Evolutionary conservation across 2,113 vertebrate genomes (phyloP), one percentile per base, ranked within the genome.

Genomic region (Pseudorhombus dupliciocellatus): DNA sequence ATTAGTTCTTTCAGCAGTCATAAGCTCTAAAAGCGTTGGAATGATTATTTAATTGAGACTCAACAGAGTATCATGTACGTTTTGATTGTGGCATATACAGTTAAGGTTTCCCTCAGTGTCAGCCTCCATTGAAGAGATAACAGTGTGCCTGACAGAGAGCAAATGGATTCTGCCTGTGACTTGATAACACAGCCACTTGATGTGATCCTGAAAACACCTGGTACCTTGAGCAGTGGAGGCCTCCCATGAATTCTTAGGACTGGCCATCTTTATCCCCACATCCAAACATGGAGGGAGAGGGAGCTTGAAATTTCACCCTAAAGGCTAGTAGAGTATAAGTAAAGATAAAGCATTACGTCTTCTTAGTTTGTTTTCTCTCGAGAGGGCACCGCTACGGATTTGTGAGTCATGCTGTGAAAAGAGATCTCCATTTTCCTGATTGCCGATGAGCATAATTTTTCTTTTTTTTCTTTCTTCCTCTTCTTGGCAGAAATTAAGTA

Each of bases 391-490:
- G n/a, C 62, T 54, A 78, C 46, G 37, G 63, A 74, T 64, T 69
- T 81, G 40, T 87, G 87, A 90, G 79, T 88, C 48, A 7, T 14
- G 10, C 51, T 80, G 65, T 51, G 66, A 81, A 61, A 63, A 50
- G 65, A 60, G 21, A 24, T 20, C 51, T 74, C 72, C 26, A 0
- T 68, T 70, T 73, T 80, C 25, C 55, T 82, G 70, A 78, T 79
- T 70, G 52, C 44, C 59, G 81, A 87, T 74, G 26, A 80, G 55
- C 31, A 40, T 6, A 37, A 25, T 66, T 46, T 63, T 54, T 22
- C 34, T 2, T 42, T 31, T 22, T 59, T 40, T 20, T n/a, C 34
- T 2, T 42, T 31, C 20, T 59, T 40, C 15, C 18, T 64, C 42
- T 4, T 18, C 42, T 28, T 30, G 34, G 20, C 34, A 51, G 10